phyloP scores from a whole-genome alignment of 2,797 vertebrate species.

The Acanthis flammea region DNA sequence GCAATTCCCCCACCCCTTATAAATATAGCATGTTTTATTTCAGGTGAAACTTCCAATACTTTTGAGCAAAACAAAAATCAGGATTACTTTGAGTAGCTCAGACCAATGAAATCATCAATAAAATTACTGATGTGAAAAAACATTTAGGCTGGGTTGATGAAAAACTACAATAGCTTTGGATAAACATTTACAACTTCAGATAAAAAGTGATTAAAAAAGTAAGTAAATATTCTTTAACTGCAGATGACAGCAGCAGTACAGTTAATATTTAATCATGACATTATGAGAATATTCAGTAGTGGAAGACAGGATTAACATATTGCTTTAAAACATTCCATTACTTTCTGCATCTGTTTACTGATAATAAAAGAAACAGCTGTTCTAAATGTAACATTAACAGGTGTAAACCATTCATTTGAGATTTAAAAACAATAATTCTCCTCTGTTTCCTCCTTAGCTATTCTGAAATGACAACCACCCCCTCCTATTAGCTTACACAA shows the following conservation, averaged over 20 bases:
- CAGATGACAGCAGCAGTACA: constrained; percentile 70
- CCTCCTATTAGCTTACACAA: constrained; percentile 70
- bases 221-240: constrained; percentile 54
- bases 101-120: neutral
- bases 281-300: constrained; percentile 77
- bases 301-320: constrained; percentile 79
- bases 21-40: neutral
- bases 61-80: neutral
- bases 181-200: neutral
- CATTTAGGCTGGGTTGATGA: neutral
- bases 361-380: constrained; percentile 84
- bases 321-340: constrained; percentile 82
- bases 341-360: constrained; percentile 83
- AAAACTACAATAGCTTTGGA: neutral
- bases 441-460: constrained; percentile 68
- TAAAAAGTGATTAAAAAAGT: constrained; percentile 6
- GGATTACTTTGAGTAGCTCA: neutral
- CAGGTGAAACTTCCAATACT: neutral
- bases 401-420: constrained; percentile 76
- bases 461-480: constrained; percentile 68
- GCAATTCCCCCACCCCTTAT: neutral
- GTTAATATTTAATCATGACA: constrained; percentile 74
- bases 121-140: neutral
- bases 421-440: constrained; percentile 73
- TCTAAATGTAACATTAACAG: constrained; percentile 78